Evolutionary conservation across 2,797 vertebrate genomes (phyloP), one percentile per base, ranked within the genome.

Genomic region (Aldrovandia affinis): DNA sequence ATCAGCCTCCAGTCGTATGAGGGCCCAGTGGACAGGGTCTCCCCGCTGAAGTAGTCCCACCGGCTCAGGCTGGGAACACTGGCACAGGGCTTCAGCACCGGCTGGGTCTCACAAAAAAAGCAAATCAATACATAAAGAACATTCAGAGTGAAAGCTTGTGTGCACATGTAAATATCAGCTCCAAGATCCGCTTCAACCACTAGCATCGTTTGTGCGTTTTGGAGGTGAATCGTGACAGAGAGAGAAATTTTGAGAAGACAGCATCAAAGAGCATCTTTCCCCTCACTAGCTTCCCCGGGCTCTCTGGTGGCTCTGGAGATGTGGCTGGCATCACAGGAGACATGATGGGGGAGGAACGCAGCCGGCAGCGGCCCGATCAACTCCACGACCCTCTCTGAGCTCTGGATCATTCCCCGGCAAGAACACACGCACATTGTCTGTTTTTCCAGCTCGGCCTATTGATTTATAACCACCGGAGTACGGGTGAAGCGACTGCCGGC

Each of bases 11-110:
- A 99, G 59, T 99, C 98, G 47, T 98, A 99, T 0, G 96, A 96
- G 2, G 98, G 97, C n/a, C 98, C 98, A 0, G 95, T 95, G 81
- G 97, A 97, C 90, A 99, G 93, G 20, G 98, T 98, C 95, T 99
- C 98, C 20, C 97, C 97, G 0, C 94, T 96, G 84, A 98, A 99
- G 89, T 97, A 98, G 93, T 99, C 97, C 98, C 98, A 99, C 83
- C 96, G 98, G 70, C 90, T 96, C 89, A 99, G 95, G 92, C 95
- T 96, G 88, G 98, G 97, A 89, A 98, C 93, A 89, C 93, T 94
- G 87, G 97, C 92, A 18, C 92, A 96, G 20, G 97, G 98, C 91
- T 97, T 99, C 91, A 99, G 93, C 84, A 96, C 96, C 90, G 95
- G 88, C 96, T 96, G 73, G 44, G 79, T 10, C 79, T 9, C 54